Evolutionary conservation across 2,113 vertebrate genomes (phyloP), one percentile per base, ranked within the genome.

Genomic region (Promerops cafer): DNA sequence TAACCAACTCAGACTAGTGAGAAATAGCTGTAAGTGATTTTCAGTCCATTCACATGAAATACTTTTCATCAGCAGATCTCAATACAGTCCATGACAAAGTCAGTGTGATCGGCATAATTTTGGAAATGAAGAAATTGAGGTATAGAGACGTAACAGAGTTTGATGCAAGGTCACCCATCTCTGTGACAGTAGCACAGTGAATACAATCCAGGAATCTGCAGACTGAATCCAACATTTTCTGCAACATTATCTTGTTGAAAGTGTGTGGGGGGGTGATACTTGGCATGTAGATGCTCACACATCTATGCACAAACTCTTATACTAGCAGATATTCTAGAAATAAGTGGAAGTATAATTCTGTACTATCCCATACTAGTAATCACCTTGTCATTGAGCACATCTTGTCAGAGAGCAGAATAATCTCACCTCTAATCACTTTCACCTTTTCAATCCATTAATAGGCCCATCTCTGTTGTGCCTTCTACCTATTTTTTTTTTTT

Each of bases 371-470:
- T 57, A 31, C 45, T 14, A 40, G 35, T 18, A 77, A 86, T 52
- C 30, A 50, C 17, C 19, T 87, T 90, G 33, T 47, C 63, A 81
- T 2, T 63, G 56, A 64, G 26, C 20, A 64, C 21, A 66, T 31
- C 3, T 89, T 90, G 42, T 37, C 57, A 42, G 11, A 33, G 35
- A 49, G 82, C 83, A 68, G 44, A 83, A 94, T 87, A 83, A 88
- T 93, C 82, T 94, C 81, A 28, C 37, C n/a, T 90, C 68, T 89
- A 88, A 86, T 65, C 49, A 76, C n/a, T 95, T 80, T 94, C 54
- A 60, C 44, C 60, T 85, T 90, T 94, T 39, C 64, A 81, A 90
- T 81, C 56, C 40, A 57, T 90, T 83, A 71, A 40, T 68, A 92
- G 16, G 59, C n/a, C 35, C 54, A 66, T 83, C 84, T 87, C n/a